phyloP scores from a whole-genome alignment of 2,888 invertebrate species.

The Aproaerema taeniolella region DNA sequence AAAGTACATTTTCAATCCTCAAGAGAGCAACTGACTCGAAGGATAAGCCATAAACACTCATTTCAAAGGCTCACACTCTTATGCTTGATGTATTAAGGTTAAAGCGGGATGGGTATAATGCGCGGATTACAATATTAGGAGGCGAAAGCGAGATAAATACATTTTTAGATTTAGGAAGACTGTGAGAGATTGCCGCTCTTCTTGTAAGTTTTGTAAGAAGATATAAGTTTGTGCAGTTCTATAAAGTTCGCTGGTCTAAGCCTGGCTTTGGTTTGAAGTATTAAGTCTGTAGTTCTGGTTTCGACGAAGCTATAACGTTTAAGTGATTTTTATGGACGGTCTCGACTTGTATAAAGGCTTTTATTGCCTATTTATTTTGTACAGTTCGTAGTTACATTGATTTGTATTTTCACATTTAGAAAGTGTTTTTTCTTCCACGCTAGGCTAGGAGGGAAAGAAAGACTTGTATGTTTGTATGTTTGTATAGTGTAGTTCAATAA shows the following conservation, averaged over 20 bases:
- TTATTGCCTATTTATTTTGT: no score
- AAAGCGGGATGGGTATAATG: conserved; percentile 48
- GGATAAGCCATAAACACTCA: conserved; percentile 70
- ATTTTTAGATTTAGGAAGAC: conserved; percentile 26
- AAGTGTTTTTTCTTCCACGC: no score
- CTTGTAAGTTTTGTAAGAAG: neutral
- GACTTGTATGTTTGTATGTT: no score
- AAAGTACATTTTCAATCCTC: conserved; percentile 16
- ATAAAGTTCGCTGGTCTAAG: neutral
- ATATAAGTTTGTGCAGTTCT: neutral
- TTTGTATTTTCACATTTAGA: no score
- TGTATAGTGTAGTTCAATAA: no score
- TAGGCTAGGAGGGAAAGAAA: no score
- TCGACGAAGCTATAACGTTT: no score
- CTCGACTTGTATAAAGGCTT: no score
- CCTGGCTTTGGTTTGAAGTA: no score
- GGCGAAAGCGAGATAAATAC: conserved; percentile 37
- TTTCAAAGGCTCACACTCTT: conserved; percentile 61
- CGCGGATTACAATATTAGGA: conserved; percentile 36
- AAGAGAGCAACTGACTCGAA: conserved; percentile 38
- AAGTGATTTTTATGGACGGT: no score
- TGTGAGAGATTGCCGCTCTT: conserved; percentile 22
- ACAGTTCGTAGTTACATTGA: no score
- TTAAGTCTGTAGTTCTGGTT: no score
- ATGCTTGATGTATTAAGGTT: conserved; percentile 56